Percentiles rank a stretch among this genome's conserved stretches.
Evolutionary conservation across 2,888 invertebrate genomes (phyloP).

Genomic region (Empis livida): DNA sequence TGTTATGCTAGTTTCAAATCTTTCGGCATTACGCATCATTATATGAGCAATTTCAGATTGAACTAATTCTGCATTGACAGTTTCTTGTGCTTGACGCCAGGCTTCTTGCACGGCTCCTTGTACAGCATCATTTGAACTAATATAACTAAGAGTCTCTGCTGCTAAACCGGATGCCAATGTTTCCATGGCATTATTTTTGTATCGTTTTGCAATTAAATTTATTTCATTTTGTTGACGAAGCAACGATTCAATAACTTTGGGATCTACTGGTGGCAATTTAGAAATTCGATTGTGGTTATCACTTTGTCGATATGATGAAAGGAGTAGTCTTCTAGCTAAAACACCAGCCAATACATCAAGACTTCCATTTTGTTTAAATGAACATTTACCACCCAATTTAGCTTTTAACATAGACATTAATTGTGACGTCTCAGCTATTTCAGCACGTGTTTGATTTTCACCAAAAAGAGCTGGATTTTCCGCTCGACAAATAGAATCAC

Average conservation of each 20-base stretch:
- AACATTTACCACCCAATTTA: constrained; percentile 46
- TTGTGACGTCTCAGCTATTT: constrained; percentile 64
- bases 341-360: constrained; percentile 64
- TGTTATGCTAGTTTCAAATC: constrained; percentile 50
- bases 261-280: constrained; percentile 40
- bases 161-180: constrained; percentile 59
- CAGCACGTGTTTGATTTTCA: constrained; percentile 48
- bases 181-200: constrained; percentile 54
- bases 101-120: constrained; percentile 60
- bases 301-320: constrained; percentile 22
- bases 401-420: constrained; percentile 57
- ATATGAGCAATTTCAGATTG: constrained; percentile 67
- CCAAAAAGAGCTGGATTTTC: constrained; percentile 45
- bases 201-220: constrained; percentile 46
- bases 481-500: constrained; percentile 49
- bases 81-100: constrained; percentile 61
- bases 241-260: constrained; percentile 31
- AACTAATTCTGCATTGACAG: constrained; percentile 59
- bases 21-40: constrained; percentile 53
- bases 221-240: constrained; percentile 47
- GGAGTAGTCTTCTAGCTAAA: constrained; percentile 55
- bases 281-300: constrained; percentile 33
- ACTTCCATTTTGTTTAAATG: constrained; percentile 35
- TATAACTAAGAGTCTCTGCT: constrained; percentile 51
- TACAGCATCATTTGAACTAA: constrained; percentile 40